phyloP scores from a whole-genome alignment of 92 coral and sea anemone species.

The Phenganax stokvisi region DNA sequence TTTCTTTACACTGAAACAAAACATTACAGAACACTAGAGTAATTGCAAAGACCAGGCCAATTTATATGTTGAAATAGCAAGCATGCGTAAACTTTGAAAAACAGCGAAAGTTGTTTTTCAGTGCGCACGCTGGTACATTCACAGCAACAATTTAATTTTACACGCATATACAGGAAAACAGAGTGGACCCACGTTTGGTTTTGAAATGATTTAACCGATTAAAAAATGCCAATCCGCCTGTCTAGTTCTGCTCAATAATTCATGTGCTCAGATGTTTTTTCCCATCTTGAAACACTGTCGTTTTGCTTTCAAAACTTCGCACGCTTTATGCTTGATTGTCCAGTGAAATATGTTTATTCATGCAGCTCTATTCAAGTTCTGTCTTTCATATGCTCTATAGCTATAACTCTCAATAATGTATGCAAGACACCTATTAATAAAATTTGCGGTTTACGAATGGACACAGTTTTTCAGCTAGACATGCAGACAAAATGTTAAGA shows the following conservation, averaged over 20 bases:
- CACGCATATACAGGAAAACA: neutral
- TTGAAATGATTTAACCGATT: conserved; percentile 42
- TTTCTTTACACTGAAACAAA: conserved; percentile 17
- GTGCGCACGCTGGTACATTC: no score
- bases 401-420: neutral
- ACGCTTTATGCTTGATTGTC: neutral
- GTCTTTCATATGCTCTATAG: neutral
- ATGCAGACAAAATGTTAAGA: no score
- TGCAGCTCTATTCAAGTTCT: neutral
- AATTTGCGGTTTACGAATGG: conserved; percentile 9
- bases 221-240: conserved; percentile 20
- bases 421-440: neutral
- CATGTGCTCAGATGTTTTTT: conserved; percentile 29
- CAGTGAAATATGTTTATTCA: neutral
- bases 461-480: neutral
- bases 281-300: conserved; percentile 24
- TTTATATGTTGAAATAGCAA: neutral
- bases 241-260: conserved; percentile 26
- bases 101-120: no score
- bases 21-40: neutral
- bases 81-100: no score
- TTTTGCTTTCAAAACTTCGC: conserved; percentile 9
- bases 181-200: conserved; percentile 31
- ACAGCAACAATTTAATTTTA: neutral
- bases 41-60: conserved; percentile 11